These are phyloP conservation scores for Scleropages formosus DNA, from an alignment of 2,797 vertebrate genomes.

Conservation along the genomic window DNA sequence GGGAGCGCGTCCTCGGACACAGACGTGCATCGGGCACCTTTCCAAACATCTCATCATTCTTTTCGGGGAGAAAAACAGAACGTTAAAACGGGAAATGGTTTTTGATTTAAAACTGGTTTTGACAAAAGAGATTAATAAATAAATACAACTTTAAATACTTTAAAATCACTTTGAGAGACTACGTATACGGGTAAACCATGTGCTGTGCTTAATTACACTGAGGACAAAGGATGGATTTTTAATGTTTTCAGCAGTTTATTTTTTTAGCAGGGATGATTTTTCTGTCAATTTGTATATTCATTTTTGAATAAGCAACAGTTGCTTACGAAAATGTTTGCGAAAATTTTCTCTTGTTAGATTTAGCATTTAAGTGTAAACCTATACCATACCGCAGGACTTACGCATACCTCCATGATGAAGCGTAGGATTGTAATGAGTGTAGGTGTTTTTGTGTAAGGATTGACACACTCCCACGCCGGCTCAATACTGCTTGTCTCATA, in stretches of 20 bases:
- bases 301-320: no score
- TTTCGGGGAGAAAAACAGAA: slow-evolving; percentile 14
- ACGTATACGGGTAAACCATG: no score
- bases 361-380: no score
- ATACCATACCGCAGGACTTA: background rate
- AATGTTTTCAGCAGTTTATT: no score
- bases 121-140: background rate
- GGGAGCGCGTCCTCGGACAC: slow-evolving; percentile 55
- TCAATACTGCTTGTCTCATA: background rate
- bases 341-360: no score
- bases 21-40: slow-evolving; percentile 43
- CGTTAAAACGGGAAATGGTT: background rate
- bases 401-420: background rate
- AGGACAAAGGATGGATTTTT: no score
- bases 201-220: no score
- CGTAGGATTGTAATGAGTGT: background rate
- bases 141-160: background rate
- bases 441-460: background rate
- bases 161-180: no score
- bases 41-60: slow-evolving; percentile 50
- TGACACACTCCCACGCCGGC: background rate
- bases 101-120: background rate
- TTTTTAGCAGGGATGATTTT: no score
- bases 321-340: no score
- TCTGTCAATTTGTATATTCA: no score